phyloP scores from a whole-genome alignment of 2,888 invertebrate genomes.

The Parnassius glacialis region DNA sequence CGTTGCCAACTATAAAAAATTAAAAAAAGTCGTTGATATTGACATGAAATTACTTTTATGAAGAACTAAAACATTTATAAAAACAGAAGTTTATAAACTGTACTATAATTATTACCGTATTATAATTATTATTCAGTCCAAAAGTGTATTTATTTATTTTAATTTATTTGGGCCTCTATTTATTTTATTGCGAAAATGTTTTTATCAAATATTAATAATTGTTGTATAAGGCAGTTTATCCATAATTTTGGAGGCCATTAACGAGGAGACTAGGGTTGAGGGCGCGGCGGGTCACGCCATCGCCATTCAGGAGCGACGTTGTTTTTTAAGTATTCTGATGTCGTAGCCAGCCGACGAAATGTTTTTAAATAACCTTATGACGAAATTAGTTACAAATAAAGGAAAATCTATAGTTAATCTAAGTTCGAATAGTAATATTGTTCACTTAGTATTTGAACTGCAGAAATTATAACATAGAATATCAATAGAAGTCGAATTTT shows the following conservation, averaged over 20 bases:
- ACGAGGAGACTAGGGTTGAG: slow-evolving; percentile 53
- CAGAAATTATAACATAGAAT: too few relatives aligned
- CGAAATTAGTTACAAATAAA: slow-evolving; percentile 9
- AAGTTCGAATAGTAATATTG: too few relatives aligned
- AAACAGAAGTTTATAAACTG: too few relatives aligned
- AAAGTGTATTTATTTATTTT: too few relatives aligned
- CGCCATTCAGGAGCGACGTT: slow-evolving; percentile 28
- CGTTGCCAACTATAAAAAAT: too few relatives aligned
- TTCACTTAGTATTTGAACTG: too few relatives aligned
- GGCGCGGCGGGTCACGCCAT: slow-evolving; percentile 66
- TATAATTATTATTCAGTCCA: too few relatives aligned
- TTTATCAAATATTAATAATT: slow-evolving; percentile 43
- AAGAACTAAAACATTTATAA: too few relatives aligned
- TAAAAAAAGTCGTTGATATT: too few relatives aligned
- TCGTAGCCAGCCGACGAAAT: slow-evolving; percentile 14
- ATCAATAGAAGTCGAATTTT: too few relatives aligned
- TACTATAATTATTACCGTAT: too few relatives aligned
- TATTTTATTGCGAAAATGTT: slow-evolving; percentile 34
- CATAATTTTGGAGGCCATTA: slow-evolving; percentile 70
- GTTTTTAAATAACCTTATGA: slow-evolving; percentile 7
- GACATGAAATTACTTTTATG: too few relatives aligned
- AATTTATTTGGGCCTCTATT: slow-evolving; percentile 1
- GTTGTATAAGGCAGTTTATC: slow-evolving; percentile 43
- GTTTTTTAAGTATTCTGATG: slow-evolving; percentile 17
- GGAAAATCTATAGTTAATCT: neutral